Conservation (phyloP, 2,888 invertebrate genomes). For the Erebia palarica region DNA sequence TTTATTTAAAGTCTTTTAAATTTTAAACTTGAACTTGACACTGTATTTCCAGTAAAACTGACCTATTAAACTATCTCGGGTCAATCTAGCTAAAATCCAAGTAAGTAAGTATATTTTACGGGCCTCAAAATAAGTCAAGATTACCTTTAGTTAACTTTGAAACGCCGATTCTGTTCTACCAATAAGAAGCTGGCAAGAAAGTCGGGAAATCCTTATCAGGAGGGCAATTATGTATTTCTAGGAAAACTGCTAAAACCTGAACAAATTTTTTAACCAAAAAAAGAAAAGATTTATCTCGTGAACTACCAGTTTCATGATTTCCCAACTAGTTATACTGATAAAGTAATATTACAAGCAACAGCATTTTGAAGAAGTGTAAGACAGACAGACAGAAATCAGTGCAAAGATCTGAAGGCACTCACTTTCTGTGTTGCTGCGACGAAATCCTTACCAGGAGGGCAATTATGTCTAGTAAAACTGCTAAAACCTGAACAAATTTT, state of each 20-base stretch:
- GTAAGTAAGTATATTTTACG: too few relatives aligned
- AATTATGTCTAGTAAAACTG: too few relatives aligned
- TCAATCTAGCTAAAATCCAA: too few relatives aligned
- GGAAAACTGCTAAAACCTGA: not conserved
- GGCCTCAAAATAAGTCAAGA: too few relatives aligned
- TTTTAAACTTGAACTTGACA: not conserved
- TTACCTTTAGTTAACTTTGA: not conserved
- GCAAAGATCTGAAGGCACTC: constrained; percentile 41
- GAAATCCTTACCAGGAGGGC: too few relatives aligned
- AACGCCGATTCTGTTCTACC: not conserved
- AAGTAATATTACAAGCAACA: not conserved
- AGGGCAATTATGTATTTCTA: not conserved
- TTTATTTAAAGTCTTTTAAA: too few relatives aligned
- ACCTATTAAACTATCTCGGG: too few relatives aligned
- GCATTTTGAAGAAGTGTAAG: constrained; percentile 12
- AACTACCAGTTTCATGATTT: too few relatives aligned
- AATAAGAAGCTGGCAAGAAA: not conserved
- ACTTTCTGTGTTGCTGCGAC: constrained; percentile 89
- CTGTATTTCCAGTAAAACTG: not conserved
- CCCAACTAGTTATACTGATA: not conserved
- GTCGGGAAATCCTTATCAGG: not conserved
- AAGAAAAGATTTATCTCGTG: too few relatives aligned
- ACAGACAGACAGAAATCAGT: not conserved
- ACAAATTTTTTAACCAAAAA: not conserved
- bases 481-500: too few relatives aligned